Evolutionary conservation across 2,888 invertebrate genomes (phyloP).

Genomic region (Acronicta aceris): DNA sequence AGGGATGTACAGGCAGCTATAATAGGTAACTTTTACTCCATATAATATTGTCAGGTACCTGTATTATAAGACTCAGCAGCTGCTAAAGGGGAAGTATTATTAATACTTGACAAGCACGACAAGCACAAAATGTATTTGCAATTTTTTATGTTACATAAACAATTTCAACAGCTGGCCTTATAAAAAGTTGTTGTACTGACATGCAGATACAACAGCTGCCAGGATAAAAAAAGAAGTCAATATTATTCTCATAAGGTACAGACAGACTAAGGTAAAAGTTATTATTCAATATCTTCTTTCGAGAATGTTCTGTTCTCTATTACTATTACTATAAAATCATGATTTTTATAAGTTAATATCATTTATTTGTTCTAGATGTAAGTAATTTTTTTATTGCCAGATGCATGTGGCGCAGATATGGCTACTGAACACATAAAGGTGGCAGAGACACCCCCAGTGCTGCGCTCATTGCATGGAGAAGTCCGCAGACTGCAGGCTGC

Average conservation of each 20-base stretch:
- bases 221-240: neutral
- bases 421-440: conserved; percentile 58
- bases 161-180: conserved; percentile 31
- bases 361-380: no score
- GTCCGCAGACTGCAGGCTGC: conserved; percentile 88
- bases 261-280: no score
- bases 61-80: no score
- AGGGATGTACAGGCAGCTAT: conserved; percentile 80
- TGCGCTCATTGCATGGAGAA: conserved; percentile 80
- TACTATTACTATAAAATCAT: no score
- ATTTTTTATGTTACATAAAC: conserved; percentile 35
- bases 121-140: conserved; percentile 8
- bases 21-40: conserved; percentile 68
- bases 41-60: no score
- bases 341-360: no score
- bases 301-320: no score
- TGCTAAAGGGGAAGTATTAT: conserved; percentile 4
- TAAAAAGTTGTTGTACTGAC: conserved; percentile 9
- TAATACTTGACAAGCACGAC: conserved; percentile 5
- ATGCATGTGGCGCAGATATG: conserved; percentile 76
- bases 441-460: conserved; percentile 79
- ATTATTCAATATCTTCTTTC: no score
- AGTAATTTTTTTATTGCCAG: conserved; percentile 63
- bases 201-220: conserved; percentile 21
- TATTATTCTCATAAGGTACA: no score